Evolutionary conservation across 1,140 invertebrate species (phyloP).

Genomic region (Apocrypta bakeri): DNA sequence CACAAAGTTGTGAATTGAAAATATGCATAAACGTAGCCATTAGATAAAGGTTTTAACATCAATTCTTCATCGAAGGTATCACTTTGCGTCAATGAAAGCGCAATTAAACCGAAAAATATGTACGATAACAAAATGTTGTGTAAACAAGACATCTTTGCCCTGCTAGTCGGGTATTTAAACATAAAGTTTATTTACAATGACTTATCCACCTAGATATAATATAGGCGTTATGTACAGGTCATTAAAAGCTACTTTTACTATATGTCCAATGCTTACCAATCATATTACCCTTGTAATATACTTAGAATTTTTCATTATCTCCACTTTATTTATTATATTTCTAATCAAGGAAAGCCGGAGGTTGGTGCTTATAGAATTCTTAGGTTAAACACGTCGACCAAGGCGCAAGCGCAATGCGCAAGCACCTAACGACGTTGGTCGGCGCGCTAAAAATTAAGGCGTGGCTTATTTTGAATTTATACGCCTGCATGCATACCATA

Average conservation of each 20-base stretch:
- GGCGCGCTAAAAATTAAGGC: no score
- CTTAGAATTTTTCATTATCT: not conserved
- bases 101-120: constrained; percentile 48
- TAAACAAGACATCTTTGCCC: constrained; percentile 37
- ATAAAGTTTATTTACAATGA: constrained; percentile 41
- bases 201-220: constrained; percentile 41
- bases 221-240: not conserved
- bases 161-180: constrained; percentile 36
- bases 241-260: not conserved
- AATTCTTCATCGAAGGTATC: constrained; percentile 88
- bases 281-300: not conserved
- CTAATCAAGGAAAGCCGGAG: no score
- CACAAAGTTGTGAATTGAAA: constrained; percentile 90
- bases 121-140: constrained; percentile 27
- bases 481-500: no score
- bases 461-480: constrained; percentile 7
- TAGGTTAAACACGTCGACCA: no score
- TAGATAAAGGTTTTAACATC: constrained; percentile 84
- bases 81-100: constrained; percentile 58
- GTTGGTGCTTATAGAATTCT: not conserved
- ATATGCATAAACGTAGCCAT: constrained; percentile 86
- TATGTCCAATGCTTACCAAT: not conserved
- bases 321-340: not conserved
- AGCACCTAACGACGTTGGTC: no score
- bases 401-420: no score